Percentiles rank a stretch among this genome's conserved stretches.
phyloP scores from a whole-genome alignment of 2,113 vertebrate species.

The Cyanistes caeruleus region DNA sequence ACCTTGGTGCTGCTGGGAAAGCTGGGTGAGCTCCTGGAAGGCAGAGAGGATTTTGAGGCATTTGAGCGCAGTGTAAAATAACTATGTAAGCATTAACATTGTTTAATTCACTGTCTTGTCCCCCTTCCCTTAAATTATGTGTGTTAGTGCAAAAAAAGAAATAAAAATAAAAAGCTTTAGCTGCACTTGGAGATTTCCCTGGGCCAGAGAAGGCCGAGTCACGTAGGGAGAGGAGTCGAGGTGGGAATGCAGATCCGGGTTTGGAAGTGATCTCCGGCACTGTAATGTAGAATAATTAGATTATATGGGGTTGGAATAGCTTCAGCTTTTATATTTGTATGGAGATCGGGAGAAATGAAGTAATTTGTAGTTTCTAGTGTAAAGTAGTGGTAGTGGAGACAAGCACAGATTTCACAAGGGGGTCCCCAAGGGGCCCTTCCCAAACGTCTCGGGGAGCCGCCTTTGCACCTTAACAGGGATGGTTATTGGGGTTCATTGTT shows the following conservation, averaged over 20 bases:
- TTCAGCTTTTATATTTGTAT: constrained; percentile 65
- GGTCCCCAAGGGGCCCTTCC: background rate
- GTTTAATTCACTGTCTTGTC: background rate
- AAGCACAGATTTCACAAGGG: constrained; percentile 63
- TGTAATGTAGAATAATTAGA: constrained; percentile 41
- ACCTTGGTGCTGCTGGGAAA: background rate
- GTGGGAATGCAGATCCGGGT: background rate
- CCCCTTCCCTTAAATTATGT: background rate
- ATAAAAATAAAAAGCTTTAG: background rate
- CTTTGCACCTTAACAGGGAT: constrained; percentile 63
- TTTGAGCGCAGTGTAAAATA: background rate
- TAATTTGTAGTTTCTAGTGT: constrained; percentile 53
- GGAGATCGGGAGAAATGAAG: constrained; percentile 51
- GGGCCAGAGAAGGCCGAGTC: background rate
- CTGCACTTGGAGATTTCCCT: constrained; percentile 30
- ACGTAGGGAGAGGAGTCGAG: background rate
- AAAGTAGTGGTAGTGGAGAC: constrained; percentile 54
- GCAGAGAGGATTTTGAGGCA: background rate
- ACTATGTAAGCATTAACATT: background rate
- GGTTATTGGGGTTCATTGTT: background rate
- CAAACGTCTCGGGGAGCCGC: constrained; percentile 24
- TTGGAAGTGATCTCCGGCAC: background rate
- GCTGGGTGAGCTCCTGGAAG: background rate
- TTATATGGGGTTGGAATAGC: constrained; percentile 24
- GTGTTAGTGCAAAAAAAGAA: background rate